Evolutionary conservation across 2,113 vertebrate genomes (phyloP), one percentile per base, ranked within the genome.

Genomic region (Osmerus mordax): DNA sequence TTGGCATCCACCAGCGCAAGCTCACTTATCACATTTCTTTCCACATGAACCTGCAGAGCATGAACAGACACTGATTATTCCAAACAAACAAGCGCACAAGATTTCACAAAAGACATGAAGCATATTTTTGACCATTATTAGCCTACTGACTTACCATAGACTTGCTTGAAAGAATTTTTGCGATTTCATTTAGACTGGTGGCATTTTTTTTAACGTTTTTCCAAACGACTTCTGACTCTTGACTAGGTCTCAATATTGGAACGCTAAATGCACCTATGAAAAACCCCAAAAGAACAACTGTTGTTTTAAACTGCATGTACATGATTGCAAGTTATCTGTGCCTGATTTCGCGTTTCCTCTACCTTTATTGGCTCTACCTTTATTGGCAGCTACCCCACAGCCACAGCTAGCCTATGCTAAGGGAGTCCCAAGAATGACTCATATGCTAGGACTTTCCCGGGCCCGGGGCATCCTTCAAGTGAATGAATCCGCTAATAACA

Each of bases 361-460:
- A 19, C n/a, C 28, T 56, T 19, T 56, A 58, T 72, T 65, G 32
- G 21, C 47, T 41, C 16, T 67, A 55, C 12, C 56, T 29, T 21
- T 25, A 28, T 59, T 58, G 32, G 12, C 16, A 16, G n/a, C 41
- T 11, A 47, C 41, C 36, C 51, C 14, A 41, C 64, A 19, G 41
- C 21, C 41, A 18, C 59, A 7, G 21, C 0, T 23, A 15, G 52
- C 18, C 32, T 66, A 61, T 67, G 23, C 21, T 41, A 59, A 47
- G 41, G 41, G 41, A 47, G 41, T 29, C 59, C 28, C 41, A 58
- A n/a, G 11, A 18, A 21, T 82, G 79, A 82, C 73, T 83, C 86
- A 88, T 28, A 28, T 29, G 28, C 4, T 36, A 80, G 87, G 87
- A 75, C 53, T 88, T 91, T 86, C 87, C 88, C 68, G 51, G 7